Conservation (phyloP, 2,888 invertebrate species). For the Parthenolecanium corni region DNA sequence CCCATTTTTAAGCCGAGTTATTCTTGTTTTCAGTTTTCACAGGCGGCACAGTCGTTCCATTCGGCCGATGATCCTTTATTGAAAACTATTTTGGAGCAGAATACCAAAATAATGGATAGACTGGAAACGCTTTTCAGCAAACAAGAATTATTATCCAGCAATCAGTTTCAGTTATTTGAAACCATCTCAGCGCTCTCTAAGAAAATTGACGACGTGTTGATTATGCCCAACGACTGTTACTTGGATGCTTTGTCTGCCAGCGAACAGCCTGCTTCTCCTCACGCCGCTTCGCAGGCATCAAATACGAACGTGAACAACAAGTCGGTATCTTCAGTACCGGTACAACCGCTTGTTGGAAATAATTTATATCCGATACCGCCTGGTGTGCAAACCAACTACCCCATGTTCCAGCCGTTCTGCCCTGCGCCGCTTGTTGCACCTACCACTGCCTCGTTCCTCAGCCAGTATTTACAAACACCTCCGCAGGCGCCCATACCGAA, state of each 20-base stretch:
- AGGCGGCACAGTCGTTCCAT: not conserved
- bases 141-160: slow-evolving; percentile 9
- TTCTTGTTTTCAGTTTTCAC: not conserved
- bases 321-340: not conserved
- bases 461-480: too few relatives aligned
- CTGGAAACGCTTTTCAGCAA: slow-evolving; percentile 17
- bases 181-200: slow-evolving; percentile 4
- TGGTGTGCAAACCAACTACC: not conserved
- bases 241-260: not conserved
- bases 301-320: not conserved
- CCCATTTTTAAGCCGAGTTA: not conserved
- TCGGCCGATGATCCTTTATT: not conserved
- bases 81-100: not conserved
- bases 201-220: not conserved
- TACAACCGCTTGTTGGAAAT: not conserved
- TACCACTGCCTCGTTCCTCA: not conserved
- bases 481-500: not conserved
- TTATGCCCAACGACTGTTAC: not conserved
- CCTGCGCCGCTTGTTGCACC: not conserved
- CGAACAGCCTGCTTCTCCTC: not conserved
- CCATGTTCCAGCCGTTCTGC: not conserved
- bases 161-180: slow-evolving; percentile 13
- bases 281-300: not conserved
- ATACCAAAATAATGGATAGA: slow-evolving; percentile 9
- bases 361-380: not conserved